Evolutionary conservation across 2,797 vertebrate genomes (phyloP), one percentile per base, ranked within the genome.

Genomic region (Lophius americanus): DNA sequence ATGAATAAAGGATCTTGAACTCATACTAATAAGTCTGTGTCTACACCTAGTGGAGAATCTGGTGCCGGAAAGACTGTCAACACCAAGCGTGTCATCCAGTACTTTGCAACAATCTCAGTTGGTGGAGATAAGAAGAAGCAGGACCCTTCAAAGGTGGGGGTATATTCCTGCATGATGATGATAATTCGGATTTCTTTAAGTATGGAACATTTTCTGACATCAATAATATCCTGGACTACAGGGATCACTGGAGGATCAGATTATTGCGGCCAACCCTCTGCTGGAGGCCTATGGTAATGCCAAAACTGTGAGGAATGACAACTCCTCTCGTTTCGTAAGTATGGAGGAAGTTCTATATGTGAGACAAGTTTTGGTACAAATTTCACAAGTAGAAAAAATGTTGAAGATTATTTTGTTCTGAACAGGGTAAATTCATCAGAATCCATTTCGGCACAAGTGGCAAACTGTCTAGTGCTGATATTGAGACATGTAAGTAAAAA

Each of bases 301-400:
- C 88, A 96, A 96, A 90, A 96, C 96, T 0, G 93, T 96, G 89
- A 96, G 96, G 83, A 96, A 96, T 7, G 96, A 96, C 92, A 97
- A 97, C 91, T 97, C 96, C 10, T 96, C 96, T 12, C 95, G 95
- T 69, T 96, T 97, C 47, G 96, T 94, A 83, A 92, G 91, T 93
- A 68, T 68, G 32, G 9, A 55, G 6, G 6, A 0, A 63, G 53
- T 62, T 58, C 11, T 42, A n/a, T n/a, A n/a, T n/a, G n/a, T 13
- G 1, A 12, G 2, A 12, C 9, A 23, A 3, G 14, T 58, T 3
- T 9, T 36, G 9, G 35, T 5, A 12, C 0, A 48, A 4, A 42
- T 32, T 13, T 35, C 0, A 2, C 3, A 41, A 36, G 6, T 57
- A n/a, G 9, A 3, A 41, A 11, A 11, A 6, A 60, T 0, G 1